Evolutionary conservation across 2,113 vertebrate genomes (phyloP), one percentile per base, ranked within the genome.

Genomic region (Eptesicus fuscus): DNA sequence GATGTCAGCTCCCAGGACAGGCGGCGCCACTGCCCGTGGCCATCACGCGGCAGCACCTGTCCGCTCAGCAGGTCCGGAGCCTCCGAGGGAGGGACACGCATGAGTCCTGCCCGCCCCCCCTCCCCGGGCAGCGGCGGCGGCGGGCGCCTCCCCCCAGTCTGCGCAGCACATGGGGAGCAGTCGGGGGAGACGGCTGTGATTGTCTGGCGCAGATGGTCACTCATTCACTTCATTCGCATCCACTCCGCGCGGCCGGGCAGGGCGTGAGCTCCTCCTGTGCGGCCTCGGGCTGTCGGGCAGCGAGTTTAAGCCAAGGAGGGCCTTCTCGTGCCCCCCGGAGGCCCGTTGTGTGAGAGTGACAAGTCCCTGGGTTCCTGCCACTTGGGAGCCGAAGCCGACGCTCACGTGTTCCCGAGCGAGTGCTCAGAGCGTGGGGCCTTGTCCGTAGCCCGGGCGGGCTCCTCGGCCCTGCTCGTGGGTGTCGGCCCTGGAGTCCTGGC

Each of bases 1-100:
- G 98, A 99, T 98, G 98, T 99, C 98, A 99, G 98, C 97, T 96
- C 88, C 88, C 51, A 97, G 98, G 98, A 98, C 98, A 98, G 97
- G 95, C 97, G 96, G 97, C 98, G 98, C 94, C 98, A 93, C 98
- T 35, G 98, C 98, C 98, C 97, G 95, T 97, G 98, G 98, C 98
- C 97, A 98, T 98, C 96, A 83, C 98, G 44, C 94, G 97, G 97
- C 96, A 98, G 98, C 98, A 99, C 98, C 98, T 99, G 98, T 98
- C 98, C 95, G 77, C 98, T 98, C 98, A 98, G 98, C 98, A 98
- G 98, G 98, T 97, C 97, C 97, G 37, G 85, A 97, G 98, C 98
- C 98, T 98, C 8, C 1, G 95, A 98, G 98, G 96, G 97, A 98
- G 97, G 96, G 97, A 96, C 87, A 56, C 88, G 93, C 96, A 74